Evolutionary conservation across 2,113 vertebrate species (phyloP).

Genomic region (Coreoperca whiteheadi): DNA sequence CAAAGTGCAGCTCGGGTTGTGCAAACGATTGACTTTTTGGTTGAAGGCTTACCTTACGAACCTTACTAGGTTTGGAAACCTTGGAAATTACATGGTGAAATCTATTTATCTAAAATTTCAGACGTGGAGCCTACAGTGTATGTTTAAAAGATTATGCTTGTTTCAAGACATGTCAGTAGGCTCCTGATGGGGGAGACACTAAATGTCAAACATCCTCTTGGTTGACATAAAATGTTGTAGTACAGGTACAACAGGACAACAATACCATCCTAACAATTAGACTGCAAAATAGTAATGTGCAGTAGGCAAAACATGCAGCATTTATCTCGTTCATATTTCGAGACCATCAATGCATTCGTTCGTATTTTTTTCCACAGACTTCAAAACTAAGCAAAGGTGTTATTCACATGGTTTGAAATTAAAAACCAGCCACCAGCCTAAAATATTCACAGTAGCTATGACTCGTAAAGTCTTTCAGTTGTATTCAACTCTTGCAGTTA

Average conservation of each 20-base stretch:
- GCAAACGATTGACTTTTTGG: background rate
- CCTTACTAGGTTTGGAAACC: background rate
- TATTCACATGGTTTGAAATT: constrained; percentile 21
- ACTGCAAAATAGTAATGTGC: background rate
- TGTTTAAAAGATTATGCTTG: background rate
- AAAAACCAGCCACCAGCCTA: constrained; percentile 8
- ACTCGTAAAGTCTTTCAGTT: constrained; percentile 41
- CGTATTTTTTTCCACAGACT: background rate
- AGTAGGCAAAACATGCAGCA: background rate
- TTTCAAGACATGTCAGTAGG: background rate
- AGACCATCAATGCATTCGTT: background rate
- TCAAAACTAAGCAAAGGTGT: background rate
- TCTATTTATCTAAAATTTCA: background rate
- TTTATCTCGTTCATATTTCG: background rate
- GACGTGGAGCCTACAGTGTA: background rate
- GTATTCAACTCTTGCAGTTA: constrained; percentile 4
- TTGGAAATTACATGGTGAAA: background rate
- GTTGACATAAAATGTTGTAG: background rate
- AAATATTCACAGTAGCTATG: constrained; percentile 29
- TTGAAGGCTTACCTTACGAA: background rate
- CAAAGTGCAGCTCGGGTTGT: background rate
- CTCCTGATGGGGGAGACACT: background rate
- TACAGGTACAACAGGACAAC: background rate
- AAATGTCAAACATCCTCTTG: background rate
- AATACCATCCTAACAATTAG: background rate